phyloP scores from a whole-genome alignment of 2,888 invertebrate genomes.

The Nomada fucata region DNA sequence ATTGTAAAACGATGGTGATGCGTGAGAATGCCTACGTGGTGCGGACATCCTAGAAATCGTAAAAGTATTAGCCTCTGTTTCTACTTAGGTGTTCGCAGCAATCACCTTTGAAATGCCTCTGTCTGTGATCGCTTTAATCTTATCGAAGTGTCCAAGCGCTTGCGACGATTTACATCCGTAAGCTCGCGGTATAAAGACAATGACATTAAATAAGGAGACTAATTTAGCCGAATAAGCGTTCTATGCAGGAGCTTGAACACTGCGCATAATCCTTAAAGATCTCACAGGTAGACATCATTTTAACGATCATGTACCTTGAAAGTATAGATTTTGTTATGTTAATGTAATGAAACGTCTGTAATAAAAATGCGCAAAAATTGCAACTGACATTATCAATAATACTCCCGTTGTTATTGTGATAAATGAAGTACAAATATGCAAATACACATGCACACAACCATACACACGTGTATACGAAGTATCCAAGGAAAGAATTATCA shows the following conservation, averaged over 20 bases:
- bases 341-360: slow-evolving; percentile 83
- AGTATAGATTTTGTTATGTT: slow-evolving; percentile 84
- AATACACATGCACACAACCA: neutral
- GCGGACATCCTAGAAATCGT: slow-evolving; percentile 68
- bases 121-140: slow-evolving; percentile 81
- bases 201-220: slow-evolving; percentile 66
- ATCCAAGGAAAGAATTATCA: slow-evolving; percentile 9
- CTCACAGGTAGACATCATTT: slow-evolving; percentile 82
- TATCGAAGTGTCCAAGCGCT: slow-evolving; percentile 79
- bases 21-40: slow-evolving; percentile 70
- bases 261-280: slow-evolving; percentile 81
- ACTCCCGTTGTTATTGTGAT: slow-evolving; percentile 62
- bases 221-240: slow-evolving; percentile 66
- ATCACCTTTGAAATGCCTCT: slow-evolving; percentile 75
- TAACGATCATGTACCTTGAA: slow-evolving; percentile 84
- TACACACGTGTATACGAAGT: slow-evolving; percentile 8
- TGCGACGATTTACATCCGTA: slow-evolving; percentile 66
- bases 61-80: slow-evolving; percentile 72
- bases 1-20: slow-evolving; percentile 68
- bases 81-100: slow-evolving; percentile 71
- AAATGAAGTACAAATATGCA: slow-evolving; percentile 51
- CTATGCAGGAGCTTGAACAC: slow-evolving; percentile 77
- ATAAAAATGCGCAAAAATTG: slow-evolving; percentile 79
- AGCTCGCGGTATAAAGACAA: slow-evolving; percentile 54
- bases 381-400: slow-evolving; percentile 59